These are phyloP conservation scores for Porites evermanni DNA, from an alignment of 92 coral and sea anemone genomes.

Conservation along the genomic window DNA sequence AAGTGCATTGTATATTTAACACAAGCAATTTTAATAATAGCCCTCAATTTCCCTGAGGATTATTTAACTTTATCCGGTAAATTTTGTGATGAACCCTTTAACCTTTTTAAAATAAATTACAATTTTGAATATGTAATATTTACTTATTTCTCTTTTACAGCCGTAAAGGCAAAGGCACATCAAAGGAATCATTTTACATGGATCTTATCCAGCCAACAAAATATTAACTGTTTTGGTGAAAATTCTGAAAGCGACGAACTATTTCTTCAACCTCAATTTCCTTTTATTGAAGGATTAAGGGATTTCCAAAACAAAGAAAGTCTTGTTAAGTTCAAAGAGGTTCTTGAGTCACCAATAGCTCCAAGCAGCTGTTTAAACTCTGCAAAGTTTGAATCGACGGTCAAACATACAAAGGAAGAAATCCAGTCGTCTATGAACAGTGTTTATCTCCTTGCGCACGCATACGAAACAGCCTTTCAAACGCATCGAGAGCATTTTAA, in stretches of 20 bases:
- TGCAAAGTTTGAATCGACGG: not conserved
- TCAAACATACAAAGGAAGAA: conserved; percentile 27
- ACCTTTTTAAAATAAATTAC: too few species aligned
- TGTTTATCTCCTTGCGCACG: conserved; percentile 61
- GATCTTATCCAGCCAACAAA: conserved; percentile 59
- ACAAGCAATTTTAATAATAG: not conserved
- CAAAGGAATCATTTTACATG: conserved; percentile 49
- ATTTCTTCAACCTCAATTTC: conserved; percentile 55
- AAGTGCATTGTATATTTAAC: not conserved
- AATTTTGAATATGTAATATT: too few species aligned
- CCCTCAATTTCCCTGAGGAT: too few species aligned
- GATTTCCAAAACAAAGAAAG: conserved; percentile 24
- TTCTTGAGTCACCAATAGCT: not conserved
- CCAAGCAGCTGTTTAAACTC: conserved; percentile 22
- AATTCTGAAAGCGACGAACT: conserved; percentile 52
- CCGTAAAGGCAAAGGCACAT: not conserved
- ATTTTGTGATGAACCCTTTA: too few species aligned
- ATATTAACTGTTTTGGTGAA: conserved; percentile 2
- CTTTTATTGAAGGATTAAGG: conserved; percentile 66
- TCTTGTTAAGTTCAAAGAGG: not conserved
- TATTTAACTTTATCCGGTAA: too few species aligned
- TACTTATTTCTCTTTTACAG: conserved; percentile 4
- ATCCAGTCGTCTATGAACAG: conserved; percentile 76
- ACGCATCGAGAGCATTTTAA: conserved; percentile 5
- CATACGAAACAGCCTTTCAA: conserved; percentile 45